These are phyloP conservation scores for Hippocampus kuda DNA, from an alignment of 2,797 vertebrate species.

Conservation along the genomic window DNA sequence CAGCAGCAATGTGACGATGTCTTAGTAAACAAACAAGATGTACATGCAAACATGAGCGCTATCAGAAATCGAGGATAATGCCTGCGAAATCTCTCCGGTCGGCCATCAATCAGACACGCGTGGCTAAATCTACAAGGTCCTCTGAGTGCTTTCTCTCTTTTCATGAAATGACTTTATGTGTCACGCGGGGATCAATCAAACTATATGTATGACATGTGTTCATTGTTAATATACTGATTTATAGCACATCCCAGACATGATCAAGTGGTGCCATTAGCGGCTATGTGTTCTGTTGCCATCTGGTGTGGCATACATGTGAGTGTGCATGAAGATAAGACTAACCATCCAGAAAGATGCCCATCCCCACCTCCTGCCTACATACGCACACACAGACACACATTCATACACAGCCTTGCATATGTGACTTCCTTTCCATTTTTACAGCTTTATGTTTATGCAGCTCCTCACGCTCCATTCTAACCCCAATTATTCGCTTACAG, in stretches of 20 bases:
- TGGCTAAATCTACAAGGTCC: conserved; percentile 21
- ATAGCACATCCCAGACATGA: conserved; percentile 42
- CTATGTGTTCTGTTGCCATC: conserved; percentile 48
- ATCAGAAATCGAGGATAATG: conserved; percentile 20
- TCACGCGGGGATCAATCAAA: conserved; percentile 42
- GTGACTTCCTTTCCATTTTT: not conserved
- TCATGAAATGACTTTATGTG: conserved; percentile 28
- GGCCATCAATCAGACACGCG: conserved; percentile 21
- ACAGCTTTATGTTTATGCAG: not conserved
- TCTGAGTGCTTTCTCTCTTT: conserved; percentile 36
- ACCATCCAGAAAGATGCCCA: conserved; percentile 47
- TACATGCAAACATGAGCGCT: conserved; percentile 12
- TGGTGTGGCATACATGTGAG: conserved; percentile 42
- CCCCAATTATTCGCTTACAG: not conserved
- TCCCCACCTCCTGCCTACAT: conserved; percentile 8
- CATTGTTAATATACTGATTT: conserved; percentile 48
- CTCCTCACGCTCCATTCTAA: not conserved
- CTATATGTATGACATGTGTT: conserved; percentile 26
- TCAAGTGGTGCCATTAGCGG: conserved; percentile 49
- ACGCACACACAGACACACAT: conserved; percentile 11
- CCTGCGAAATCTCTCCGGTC: conserved; percentile 8
- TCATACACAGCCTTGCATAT: not conserved
- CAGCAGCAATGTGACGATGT: not conserved
- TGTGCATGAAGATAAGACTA: conserved; percentile 49
- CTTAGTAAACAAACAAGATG: not conserved